Base-by-base conservation (phyloP, 2,888 invertebrate genomes). In the Trissolcus japonicus region DNA sequence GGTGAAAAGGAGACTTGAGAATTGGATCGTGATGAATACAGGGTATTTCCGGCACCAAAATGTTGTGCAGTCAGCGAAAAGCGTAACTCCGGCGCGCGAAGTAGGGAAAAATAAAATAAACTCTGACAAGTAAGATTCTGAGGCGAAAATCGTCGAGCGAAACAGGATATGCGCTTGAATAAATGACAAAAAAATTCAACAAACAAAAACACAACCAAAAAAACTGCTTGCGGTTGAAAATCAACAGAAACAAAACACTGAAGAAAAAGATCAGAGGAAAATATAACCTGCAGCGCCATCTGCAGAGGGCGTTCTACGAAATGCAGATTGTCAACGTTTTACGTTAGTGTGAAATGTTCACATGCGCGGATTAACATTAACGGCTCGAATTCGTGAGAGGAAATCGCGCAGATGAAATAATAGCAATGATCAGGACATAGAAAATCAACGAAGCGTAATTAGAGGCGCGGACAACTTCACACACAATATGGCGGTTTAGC, bases 401-500 rank as follows among this genome's bases (percentile, higher is more conserved):
- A 63, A 74, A 57, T 65, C 53, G 50, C 29, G 35, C 48, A 55
- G 40, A 54, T 71, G 60, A 53, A 71, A 71, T 71, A 67, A 71
- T 75, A 71, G 59, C 75, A 72, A 75, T 75, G 75, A 72, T 63
- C 67, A 17, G 25, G 55, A 63, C 29, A 62, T 56, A 55, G 17
- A 67, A 67, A 78, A 74, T 75, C 66, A 68, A 46, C 67, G 57
- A 46, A 40, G 63, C 51, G 62, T 75, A 78, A 78, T 78, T 78
- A 75, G 54, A 78, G 60, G 51, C 41, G 63, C n/a, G 53, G 53
- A 56, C 67, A 81, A 81, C 76, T 81, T 71, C 57, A 25, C 76
- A 72, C 73, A 79, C 79, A 78, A 82, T 80, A 80, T 82, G 79
- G 75, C 66, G 73, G 80, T 65, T 83, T 79, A 81, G 59, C 62